These are phyloP conservation scores for Oryzias dopingdopingensis DNA, from an alignment of 2,797 vertebrate species.

Conservation along the genomic window DNA sequence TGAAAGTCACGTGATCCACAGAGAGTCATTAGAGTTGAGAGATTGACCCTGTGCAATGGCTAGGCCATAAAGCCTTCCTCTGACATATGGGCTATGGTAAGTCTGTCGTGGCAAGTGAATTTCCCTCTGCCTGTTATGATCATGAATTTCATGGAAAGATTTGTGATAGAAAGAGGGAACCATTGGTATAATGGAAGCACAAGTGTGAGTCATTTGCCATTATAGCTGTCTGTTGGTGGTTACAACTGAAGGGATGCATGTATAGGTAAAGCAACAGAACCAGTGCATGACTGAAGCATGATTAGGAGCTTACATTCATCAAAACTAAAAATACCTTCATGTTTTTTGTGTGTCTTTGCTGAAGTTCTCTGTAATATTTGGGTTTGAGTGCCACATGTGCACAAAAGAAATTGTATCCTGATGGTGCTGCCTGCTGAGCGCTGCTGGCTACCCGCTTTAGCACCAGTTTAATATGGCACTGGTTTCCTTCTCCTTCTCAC, in stretches of 20 bases:
- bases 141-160: slow-evolving; percentile 62
- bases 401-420: slow-evolving; percentile 15
- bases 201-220: slow-evolving; percentile 56
- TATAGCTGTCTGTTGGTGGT: slow-evolving; percentile 44
- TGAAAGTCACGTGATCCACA: slow-evolving; percentile 68
- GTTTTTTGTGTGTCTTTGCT: neutral
- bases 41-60: slow-evolving; percentile 69
- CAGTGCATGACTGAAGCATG: slow-evolving; percentile 8
- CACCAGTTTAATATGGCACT: slow-evolving; percentile 33
- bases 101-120: slow-evolving; percentile 66
- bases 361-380: slow-evolving; percentile 18
- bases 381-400: slow-evolving; percentile 3
- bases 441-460: slow-evolving; percentile 45
- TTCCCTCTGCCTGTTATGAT: slow-evolving; percentile 62
- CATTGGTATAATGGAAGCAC: slow-evolving; percentile 63
- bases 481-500: slow-evolving; percentile 35
- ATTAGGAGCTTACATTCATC: slow-evolving; percentile 7
- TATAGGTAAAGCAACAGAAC: slow-evolving; percentile 26
- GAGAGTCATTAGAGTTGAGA: slow-evolving; percentile 71
- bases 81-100: slow-evolving; percentile 71
- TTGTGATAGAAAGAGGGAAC: slow-evolving; percentile 55
- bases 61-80: slow-evolving; percentile 53
- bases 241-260: slow-evolving; percentile 28
- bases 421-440: slow-evolving; percentile 15
- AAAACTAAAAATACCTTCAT: slow-evolving; percentile 1